These are phyloP conservation scores for Ambastaia sidthimunki DNA, from an alignment of 2,797 vertebrate genomes.

Conservation along the genomic window DNA sequence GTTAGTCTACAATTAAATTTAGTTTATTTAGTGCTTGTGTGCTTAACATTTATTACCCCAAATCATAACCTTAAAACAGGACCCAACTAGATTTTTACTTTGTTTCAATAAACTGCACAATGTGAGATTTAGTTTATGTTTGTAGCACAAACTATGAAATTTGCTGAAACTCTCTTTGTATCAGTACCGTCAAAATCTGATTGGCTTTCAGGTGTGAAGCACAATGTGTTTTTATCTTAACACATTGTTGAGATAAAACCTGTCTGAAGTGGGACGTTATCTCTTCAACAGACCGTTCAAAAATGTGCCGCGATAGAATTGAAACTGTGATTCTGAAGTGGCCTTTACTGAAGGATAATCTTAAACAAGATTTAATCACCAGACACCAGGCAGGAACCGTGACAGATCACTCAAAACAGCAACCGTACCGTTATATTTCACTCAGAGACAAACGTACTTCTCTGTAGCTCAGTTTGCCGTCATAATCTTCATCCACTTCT, in stretches of 20 bases:
- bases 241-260: background rate
- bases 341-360: background rate
- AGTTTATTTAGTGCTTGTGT: background rate
- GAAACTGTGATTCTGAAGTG: background rate
- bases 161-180: background rate
- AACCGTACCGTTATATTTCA: background rate
- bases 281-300: background rate
- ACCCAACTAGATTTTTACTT: too few relatives aligned
- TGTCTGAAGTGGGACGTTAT: background rate
- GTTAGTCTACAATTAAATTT: too few relatives aligned
- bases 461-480: conserved; percentile 79
- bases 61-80: background rate
- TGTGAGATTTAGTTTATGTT: background rate
- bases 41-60: background rate
- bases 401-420: background rate
- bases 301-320: background rate
- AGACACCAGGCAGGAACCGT: background rate
- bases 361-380: conserved; percentile 1
- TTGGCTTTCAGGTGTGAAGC: background rate
- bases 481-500: conserved; percentile 94
- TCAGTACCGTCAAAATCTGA: background rate
- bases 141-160: background rate
- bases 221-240: too few relatives aligned
- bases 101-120: background rate
- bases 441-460: conserved; percentile 26